Evolutionary conservation across 2,113 vertebrate genomes (phyloP).

Genomic region (Bolborhynchus lineola): DNA sequence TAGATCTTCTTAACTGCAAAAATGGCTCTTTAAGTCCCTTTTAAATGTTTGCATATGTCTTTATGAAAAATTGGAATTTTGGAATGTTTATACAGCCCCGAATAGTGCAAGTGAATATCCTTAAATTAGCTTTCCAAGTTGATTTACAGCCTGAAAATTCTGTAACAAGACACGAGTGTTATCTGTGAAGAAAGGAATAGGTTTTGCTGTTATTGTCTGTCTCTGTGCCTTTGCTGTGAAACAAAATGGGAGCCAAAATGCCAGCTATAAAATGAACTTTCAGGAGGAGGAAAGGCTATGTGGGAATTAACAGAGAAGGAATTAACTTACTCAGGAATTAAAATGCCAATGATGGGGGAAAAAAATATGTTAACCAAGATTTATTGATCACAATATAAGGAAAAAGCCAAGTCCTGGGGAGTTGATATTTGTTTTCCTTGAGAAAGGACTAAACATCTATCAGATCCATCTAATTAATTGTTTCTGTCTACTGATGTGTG

Average conservation of each 20-base stretch:
- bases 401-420: background rate
- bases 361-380: background rate
- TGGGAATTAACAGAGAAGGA: constrained; percentile 28
- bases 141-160: constrained; percentile 64
- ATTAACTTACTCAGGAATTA: constrained; percentile 7
- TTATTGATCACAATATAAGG: background rate
- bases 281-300: background rate
- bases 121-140: constrained; percentile 67
- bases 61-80: constrained; percentile 68
- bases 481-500: background rate
- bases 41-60: constrained; percentile 70
- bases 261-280: constrained; percentile 25
- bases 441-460: background rate
- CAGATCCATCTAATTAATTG: background rate
- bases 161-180: constrained; percentile 39
- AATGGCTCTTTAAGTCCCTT: constrained; percentile 56
- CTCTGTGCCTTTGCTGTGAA: constrained; percentile 14
- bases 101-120: constrained; percentile 55
- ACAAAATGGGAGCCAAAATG: constrained; percentile 49
- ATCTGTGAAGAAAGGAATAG: constrained; percentile 49
- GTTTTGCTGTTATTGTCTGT: constrained; percentile 21
- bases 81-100: constrained; percentile 65
- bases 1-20: constrained; percentile 57
- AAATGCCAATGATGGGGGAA: background rate
- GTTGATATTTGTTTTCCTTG: background rate